Evolutionary conservation across 2,888 invertebrate genomes (phyloP), one percentile per base, ranked within the genome.

Genomic region (Orthonevra nobilis): DNA sequence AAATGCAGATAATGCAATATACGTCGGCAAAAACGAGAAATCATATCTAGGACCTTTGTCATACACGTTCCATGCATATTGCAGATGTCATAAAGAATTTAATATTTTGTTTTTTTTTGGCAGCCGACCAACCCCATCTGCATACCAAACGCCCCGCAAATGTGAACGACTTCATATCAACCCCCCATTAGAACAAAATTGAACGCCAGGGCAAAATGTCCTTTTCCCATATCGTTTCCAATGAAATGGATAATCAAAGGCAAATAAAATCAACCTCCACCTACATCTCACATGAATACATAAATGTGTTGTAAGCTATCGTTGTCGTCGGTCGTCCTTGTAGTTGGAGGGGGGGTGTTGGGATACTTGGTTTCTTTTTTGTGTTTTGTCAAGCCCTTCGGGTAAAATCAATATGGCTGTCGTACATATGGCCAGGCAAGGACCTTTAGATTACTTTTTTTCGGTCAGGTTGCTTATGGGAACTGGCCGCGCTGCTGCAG

Each of bases 1-100:
- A 63, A 20, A 14, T 32, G 40, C 38, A 30, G n/a, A 56, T 12
- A 28, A 44, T 19, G 32, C 28, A 44, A 44, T 23, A 44, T 40
- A 14, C 17, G 36, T 1, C 17, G 36, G 54, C 26, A 38, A 17
- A 36, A n/a, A 28, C 9, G 1, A 20, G 14, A 6, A 7, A 1
- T 9, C 17, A 6, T 4, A 1, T 9, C 17, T 14, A 26, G 3
- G 14, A n/a, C 26, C 34, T 10, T 15, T 38, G 34, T 52, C 42
- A 58, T 20, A 40, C 58, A 50, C 26, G 36, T 32, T 4, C 17
- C 34, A 54, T 77, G 64, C 64, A 77, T 54, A 77, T 54, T 77
- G 77, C 77, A 77, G 77, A 77, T 77, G 77, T 72, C 77, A 77
- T 77, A 77, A 77, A 64, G 70, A 77, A 70, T 70, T 64, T 52